Evolutionary conservation across 2,797 vertebrate species (phyloP).

Genomic region (Amphiprion clarkii): DNA sequence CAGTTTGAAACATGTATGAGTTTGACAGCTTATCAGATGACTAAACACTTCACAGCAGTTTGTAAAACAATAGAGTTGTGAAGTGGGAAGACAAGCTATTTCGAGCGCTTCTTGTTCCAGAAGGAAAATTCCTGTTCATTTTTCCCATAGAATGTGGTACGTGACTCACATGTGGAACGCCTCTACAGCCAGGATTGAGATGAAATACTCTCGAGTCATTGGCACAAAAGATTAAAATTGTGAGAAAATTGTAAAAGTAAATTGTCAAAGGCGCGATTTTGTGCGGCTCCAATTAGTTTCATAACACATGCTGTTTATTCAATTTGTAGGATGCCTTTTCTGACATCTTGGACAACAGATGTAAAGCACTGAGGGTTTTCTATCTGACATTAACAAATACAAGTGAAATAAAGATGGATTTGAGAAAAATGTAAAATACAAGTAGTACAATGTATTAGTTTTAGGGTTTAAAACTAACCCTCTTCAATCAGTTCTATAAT

Average conservation of each 20-base stretch:
- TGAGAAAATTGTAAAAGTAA: not conserved
- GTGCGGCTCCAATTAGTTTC: slow-evolving; percentile 21
- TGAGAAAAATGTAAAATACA: too few species aligned
- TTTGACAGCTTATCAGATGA: not conserved
- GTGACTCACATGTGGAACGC: slow-evolving; percentile 6
- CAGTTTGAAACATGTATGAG: not conserved
- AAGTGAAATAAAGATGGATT: too few species aligned
- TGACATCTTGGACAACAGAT: not conserved
- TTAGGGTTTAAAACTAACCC: not conserved
- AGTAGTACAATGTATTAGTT: too few species aligned
- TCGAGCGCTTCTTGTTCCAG: not conserved
- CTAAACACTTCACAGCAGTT: slow-evolving; percentile 8
- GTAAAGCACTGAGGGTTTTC: too few species aligned
- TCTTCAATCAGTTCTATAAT: too few species aligned
- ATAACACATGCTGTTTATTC: not conserved
- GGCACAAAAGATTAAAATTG: not conserved
- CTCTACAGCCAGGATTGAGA: slow-evolving; percentile 14
- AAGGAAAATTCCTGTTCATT: not conserved
- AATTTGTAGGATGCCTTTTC: not conserved
- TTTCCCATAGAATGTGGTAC: not conserved
- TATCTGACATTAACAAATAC: too few species aligned
- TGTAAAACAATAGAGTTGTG: not conserved
- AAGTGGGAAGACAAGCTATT: slow-evolving; percentile 5
- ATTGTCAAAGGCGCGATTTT: too few species aligned
- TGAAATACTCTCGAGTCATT: slow-evolving; percentile 17